Base-by-base conservation (phyloP, 2,797 vertebrate genomes). In the Pseudopleuronectes americanus region DNA sequence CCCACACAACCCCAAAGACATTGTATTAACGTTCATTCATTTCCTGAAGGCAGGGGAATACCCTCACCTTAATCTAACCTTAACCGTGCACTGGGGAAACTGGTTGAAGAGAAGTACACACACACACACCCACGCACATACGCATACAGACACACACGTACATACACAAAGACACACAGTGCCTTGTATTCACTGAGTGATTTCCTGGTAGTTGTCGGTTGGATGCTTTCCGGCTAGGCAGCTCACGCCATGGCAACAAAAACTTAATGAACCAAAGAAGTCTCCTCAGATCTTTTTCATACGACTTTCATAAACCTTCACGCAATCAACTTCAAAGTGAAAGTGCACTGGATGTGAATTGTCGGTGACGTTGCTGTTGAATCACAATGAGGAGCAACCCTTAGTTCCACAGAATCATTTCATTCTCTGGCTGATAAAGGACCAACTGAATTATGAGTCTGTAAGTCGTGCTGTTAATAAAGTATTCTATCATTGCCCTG, bases 191-290 rank as follows among this genome's bases (percentile, higher is more conserved):
- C 63, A 17, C 51, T 51, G 57, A 21, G 4, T 65, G 68, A 77
- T 82, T 61, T 84, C 78, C 77, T 58, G 55, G 14, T 71, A 84
- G 87, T 80, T 54, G 31, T 36, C 55, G 74, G 28, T 23, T 76
- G 62, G 57, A 72, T 75, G 24, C 64, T 68, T 86, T 68, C 61
- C 49, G 47, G 38, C 21, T 48, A n/a, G 47, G 53, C 57, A 16
- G 68, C 67, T 26, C 61, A 72, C n/a, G 0, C 82, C 68, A 62
- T 81, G 79, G 77, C 68, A 83, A 81, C 80, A 19, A 38, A 65
- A 65, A 47, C 19, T 45, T 28, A 0, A 28, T 36, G 1, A 60
- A 75, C 48, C 28, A 57, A 58, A 76, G 43, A 77, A 55, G 41
- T 41, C 63, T 61, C 21, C 48, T 64, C 53, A 5, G 57, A 74